phyloP scores from a whole-genome alignment of 2,113 vertebrate genomes.

The Eolophus roseicapilla region DNA sequence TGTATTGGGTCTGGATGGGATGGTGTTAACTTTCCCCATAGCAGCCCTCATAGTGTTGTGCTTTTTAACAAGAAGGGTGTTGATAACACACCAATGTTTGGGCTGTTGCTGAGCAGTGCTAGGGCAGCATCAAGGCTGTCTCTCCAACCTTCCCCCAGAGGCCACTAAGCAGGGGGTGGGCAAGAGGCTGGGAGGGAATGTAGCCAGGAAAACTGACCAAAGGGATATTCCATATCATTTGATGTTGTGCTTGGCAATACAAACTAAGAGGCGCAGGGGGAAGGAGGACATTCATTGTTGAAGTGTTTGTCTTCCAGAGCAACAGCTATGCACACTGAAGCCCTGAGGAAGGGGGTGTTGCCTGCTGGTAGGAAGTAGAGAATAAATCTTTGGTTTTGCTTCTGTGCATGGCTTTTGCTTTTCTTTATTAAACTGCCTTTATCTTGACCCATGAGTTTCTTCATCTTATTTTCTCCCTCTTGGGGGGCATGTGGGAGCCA shows the following conservation, averaged over 20 bases:
- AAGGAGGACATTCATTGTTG: not conserved
- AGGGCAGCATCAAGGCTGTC: not conserved
- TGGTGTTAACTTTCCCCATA: not conserved
- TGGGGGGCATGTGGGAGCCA: not conserved
- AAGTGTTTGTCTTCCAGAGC: not conserved
- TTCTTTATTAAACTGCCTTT: not conserved
- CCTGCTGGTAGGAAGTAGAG: not conserved
- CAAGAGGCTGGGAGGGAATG: rapidly evolving
- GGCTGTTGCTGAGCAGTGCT: not conserved
- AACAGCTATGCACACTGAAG: not conserved
- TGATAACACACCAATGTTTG: not conserved
- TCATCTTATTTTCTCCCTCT: not conserved
- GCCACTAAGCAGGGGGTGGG: not conserved
- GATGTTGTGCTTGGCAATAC: not conserved
- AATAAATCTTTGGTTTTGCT: not conserved
- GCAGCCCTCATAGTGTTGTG: not conserved
- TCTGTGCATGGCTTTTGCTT: not conserved
- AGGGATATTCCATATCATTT: not conserved
- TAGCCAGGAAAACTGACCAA: not conserved
- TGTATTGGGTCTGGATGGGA: not conserved
- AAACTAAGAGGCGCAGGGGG: not conserved
- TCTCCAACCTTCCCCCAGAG: not conserved
- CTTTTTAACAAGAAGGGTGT: not conserved
- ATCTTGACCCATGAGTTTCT: not conserved
- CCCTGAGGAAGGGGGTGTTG: rapidly evolving